Evolutionary conservation across 2,888 invertebrate genomes (phyloP), one percentile per base, ranked within the genome.

Genomic region (Chromoteleia sp.): DNA sequence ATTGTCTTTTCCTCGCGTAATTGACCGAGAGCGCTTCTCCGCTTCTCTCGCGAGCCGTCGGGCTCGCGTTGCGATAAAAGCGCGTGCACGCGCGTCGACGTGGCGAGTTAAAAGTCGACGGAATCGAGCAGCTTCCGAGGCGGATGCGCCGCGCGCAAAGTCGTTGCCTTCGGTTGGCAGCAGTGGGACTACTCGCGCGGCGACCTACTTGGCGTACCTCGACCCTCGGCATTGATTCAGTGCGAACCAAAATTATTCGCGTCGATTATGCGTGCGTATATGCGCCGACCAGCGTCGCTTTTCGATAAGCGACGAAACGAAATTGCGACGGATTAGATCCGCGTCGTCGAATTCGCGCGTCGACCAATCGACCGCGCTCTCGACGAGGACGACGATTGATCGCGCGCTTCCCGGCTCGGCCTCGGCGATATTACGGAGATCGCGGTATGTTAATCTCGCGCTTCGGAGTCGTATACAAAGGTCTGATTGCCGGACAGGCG

Each of bases 181-280:
- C 91, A 88, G 86, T 90, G 90, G 86, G 86, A 90, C 87, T 88
- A n/a, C n/a, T n/a, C n/a, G n/a, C 86, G 86, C 85, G 83, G 85
- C 89, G 91, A 91, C 91, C 90, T 91, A 90, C 89, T 91, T 91
- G 88, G 88, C 90, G 91, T 91, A 87, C 90, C 89, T 90, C 91
- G 91, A 91, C 91, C 91, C 91, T 89, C 85, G 85, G n/a, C 90
- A 90, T 91, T 88, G 90, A 90, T 90, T 91, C 87, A 86, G 88
- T 84, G 83, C 85, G 71, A 87, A 87, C 87, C 88, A 82, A 88
- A 90, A 89, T 90, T 89, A 87, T 88, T 87, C 75, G 83, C 83
- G 82, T 81, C 83, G 86, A 88, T 87, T 86, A 87, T 87, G 58
- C 21, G 48, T 48, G 33, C 29, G 25, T 29, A 43, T 21, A 33